Evolutionary conservation across 2,113 vertebrate species (phyloP).

Genomic region (Haemorhous mexicanus): DNA sequence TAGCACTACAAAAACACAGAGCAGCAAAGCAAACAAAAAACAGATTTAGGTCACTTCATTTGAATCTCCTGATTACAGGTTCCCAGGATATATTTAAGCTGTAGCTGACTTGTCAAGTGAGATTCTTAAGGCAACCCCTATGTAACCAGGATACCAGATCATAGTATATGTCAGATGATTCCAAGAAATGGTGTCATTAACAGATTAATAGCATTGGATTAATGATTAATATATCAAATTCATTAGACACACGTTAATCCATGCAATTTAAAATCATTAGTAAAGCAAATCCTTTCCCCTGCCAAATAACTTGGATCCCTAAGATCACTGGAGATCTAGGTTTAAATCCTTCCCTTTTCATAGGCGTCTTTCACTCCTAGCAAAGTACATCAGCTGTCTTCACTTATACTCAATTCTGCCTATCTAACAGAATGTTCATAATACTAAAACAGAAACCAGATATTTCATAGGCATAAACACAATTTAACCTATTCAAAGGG

Average conservation of each 20-base stretch:
- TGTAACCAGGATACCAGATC: background rate
- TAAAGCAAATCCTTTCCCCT: background rate
- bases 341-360: background rate
- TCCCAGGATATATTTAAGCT: background rate
- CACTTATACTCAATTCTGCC: background rate
- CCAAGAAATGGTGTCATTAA: background rate
- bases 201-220: background rate
- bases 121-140: background rate
- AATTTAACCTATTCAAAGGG: background rate
- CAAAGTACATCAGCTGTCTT: background rate
- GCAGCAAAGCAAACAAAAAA: background rate
- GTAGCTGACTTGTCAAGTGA: background rate
- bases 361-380: background rate
- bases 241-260: background rate
- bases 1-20: background rate
- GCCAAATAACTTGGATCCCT: background rate
- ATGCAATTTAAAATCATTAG: background rate
- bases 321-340: background rate
- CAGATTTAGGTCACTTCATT: background rate
- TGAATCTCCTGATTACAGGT: background rate
- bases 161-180: background rate
- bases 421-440: background rate
- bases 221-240: background rate
- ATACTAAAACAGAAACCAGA: background rate
- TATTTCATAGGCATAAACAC: background rate